These are phyloP conservation scores for Bradysia coprophila DNA, from an alignment of 1,140 invertebrate genomes.

Conservation along the genomic window DNA sequence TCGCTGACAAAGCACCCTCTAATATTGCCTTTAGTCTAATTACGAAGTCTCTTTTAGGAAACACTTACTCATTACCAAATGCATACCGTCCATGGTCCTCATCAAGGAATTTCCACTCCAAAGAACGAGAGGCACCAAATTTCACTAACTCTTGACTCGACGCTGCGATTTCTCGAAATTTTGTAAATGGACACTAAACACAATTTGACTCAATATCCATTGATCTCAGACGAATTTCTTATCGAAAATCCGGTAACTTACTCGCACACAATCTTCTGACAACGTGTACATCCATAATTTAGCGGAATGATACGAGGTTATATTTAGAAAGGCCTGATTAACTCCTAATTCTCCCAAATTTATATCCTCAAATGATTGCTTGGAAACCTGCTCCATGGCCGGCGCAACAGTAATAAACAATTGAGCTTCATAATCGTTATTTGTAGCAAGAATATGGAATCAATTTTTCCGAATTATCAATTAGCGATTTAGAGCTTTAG, in stretches of 20 bases:
- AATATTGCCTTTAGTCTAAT: too few relatives aligned
- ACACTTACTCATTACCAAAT: slow-evolving; percentile 32
- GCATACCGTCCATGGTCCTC: slow-evolving; percentile 19
- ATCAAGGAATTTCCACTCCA: slow-evolving; percentile 22
- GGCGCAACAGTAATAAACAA: too few relatives aligned
- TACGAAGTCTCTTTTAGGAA: too few relatives aligned
- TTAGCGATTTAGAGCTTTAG: too few relatives aligned
- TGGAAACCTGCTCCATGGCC: too few relatives aligned
- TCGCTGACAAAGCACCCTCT: too few relatives aligned
- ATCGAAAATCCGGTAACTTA: slow-evolving; percentile 4
- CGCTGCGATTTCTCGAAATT: slow-evolving; percentile 14
- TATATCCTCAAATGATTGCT: too few relatives aligned
- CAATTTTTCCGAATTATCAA: too few relatives aligned
- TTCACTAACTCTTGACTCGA: slow-evolving; percentile 13
- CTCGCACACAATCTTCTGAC: slow-evolving; percentile 17
- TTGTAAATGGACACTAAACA: slow-evolving; percentile 30
- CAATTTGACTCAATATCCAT: too few relatives aligned
- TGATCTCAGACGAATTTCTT: not conserved
- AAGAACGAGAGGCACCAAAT: slow-evolving; percentile 18
- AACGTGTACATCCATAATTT: slow-evolving; percentile 13
- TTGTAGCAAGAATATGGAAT: too few relatives aligned
- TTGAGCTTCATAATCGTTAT: too few relatives aligned
- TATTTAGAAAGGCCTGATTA: slow-evolving; percentile 16
- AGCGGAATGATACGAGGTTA: slow-evolving; percentile 7
- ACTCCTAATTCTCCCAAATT: slow-evolving; percentile 6